phyloP scores from a whole-genome alignment of 2,888 invertebrate genomes.

The Drosophila cracens region DNA sequence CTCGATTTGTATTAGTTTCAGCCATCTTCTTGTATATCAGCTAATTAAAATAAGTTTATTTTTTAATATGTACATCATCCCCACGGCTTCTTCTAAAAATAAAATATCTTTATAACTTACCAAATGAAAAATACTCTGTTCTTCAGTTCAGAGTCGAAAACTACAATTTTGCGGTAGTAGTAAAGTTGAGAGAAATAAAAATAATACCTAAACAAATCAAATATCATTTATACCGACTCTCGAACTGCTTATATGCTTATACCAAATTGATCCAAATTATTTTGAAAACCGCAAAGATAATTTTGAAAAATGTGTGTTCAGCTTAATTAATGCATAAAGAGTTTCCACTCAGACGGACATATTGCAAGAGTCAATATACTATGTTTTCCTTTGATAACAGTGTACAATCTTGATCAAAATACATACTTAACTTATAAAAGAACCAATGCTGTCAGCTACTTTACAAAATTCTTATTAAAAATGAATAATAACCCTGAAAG shows the following conservation, averaged over 20 bases:
- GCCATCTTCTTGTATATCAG: background rate
- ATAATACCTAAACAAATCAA: background rate
- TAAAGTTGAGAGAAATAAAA: background rate
- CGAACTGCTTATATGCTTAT: background rate
- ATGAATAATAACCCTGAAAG: background rate
- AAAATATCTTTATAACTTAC: too few relatives aligned
- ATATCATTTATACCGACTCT: background rate
- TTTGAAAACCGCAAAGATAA: background rate
- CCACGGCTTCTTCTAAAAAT: background rate
- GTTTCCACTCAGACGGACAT: background rate
- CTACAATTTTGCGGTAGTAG: background rate
- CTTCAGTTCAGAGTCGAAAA: background rate
- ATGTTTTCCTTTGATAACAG: background rate
- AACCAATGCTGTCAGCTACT: background rate
- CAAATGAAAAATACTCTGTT: background rate
- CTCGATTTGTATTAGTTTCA: background rate
- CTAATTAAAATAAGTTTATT: background rate
- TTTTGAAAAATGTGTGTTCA: background rate
- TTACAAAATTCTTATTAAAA: background rate
- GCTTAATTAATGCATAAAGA: background rate
- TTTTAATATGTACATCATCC: background rate
- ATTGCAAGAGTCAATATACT: background rate
- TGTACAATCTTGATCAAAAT: background rate
- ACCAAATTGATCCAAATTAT: background rate
- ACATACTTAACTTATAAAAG: background rate